Percentiles rank a stretch among this genome's conserved stretches.
These are phyloP conservation scores for Stenoptilia bipunctidactyla DNA, from an alignment of 2,888 invertebrate species.

Conservation along the genomic window DNA sequence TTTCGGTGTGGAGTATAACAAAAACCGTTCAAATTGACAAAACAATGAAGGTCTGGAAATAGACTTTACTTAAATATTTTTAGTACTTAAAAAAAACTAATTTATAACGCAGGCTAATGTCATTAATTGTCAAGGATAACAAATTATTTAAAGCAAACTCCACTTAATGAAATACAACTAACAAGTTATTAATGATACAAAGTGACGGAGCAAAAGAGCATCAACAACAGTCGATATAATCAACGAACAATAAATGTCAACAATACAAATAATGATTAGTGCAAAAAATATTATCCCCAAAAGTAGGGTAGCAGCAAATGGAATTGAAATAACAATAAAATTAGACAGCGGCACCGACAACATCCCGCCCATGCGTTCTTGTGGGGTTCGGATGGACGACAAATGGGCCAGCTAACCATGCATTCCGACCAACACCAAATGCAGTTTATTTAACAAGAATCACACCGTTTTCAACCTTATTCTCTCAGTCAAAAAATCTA, in stretches of 20 bases:
- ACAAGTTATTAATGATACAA: too few species aligned
- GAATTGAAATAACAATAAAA: conserved; percentile 50
- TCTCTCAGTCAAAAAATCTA: conserved; percentile 5
- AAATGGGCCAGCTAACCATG: conserved; percentile 44
- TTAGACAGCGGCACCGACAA: conserved; percentile 38
- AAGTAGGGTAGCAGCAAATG: conserved; percentile 26
- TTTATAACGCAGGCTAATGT: too few species aligned
- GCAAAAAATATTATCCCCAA: conserved; percentile 25
- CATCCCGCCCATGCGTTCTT: conserved; percentile 46
- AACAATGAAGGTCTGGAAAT: too few species aligned
- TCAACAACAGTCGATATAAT: conserved; percentile 11
- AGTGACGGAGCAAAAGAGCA: neutral
- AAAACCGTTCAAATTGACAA: too few species aligned
- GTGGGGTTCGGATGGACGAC: conserved; percentile 25
- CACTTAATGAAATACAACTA: too few species aligned
- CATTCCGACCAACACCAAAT: conserved; percentile 15
- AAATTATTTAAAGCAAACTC: too few species aligned
- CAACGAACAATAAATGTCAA: conserved; percentile 27
- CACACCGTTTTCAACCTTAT: neutral
- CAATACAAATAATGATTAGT: conserved; percentile 32
- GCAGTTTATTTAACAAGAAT: neutral
- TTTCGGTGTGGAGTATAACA: too few species aligned
- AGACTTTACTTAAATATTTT: too few species aligned
- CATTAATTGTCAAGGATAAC: too few species aligned
- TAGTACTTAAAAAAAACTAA: too few species aligned